Conservation (phyloP, 2,888 invertebrate genomes). For the Xestia rhomboidea region DNA sequence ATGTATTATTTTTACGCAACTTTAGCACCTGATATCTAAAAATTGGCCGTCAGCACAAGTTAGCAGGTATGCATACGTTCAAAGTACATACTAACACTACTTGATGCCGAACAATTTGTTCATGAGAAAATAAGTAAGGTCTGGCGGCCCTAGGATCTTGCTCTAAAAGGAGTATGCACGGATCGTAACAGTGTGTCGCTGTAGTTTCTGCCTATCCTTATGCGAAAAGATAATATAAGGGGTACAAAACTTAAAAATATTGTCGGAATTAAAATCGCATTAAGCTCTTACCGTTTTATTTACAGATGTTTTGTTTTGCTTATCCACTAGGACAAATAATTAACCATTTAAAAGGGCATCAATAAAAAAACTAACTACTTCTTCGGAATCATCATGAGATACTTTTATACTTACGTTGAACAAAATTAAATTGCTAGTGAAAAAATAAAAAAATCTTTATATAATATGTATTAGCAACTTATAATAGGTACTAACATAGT, state of each 20-base stretch:
- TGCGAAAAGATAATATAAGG: background rate
- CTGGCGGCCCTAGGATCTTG: no score
- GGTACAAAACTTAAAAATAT: background rate
- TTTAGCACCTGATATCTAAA: no score
- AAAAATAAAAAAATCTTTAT: constrained; percentile 28
- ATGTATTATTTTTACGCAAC: no score
- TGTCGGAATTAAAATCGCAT: background rate
- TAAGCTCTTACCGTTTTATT: constrained; percentile 53
- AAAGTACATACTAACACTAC: no score
- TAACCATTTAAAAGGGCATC: constrained; percentile 24
- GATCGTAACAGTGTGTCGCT: background rate
- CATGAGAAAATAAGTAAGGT: no score
- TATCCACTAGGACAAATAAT: constrained; percentile 57
- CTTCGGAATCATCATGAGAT: constrained; percentile 6
- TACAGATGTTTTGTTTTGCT: constrained; percentile 50
- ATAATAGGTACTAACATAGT: background rate
- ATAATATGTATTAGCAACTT: background rate
- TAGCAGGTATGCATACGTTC: no score
- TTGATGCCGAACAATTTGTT: no score
- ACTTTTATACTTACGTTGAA: constrained; percentile 49
- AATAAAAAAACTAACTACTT: background rate
- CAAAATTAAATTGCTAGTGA: constrained; percentile 57
- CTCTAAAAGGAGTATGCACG: background rate
- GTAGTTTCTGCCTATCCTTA: background rate
- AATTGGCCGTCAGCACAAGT: no score